Conservation (phyloP, 2,113 vertebrate genomes). For the Delphinus delphis region DNA sequence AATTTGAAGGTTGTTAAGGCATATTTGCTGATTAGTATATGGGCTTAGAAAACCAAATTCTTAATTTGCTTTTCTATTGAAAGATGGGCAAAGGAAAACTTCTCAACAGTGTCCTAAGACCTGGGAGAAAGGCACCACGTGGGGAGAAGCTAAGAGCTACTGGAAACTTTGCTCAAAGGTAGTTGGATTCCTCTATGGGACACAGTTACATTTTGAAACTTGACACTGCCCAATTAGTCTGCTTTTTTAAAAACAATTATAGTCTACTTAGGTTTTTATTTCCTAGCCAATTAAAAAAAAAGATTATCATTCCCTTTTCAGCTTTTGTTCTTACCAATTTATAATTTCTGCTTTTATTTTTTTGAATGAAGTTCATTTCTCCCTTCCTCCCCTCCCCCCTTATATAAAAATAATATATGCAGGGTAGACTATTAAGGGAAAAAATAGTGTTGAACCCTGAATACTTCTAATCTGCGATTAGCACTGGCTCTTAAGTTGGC, state of each 20-base stretch:
- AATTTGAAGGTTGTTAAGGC: not conserved
- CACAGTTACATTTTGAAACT: not conserved
- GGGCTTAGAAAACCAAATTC: not conserved
- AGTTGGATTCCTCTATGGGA: not conserved
- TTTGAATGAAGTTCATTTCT: not conserved
- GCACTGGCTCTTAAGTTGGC: not conserved
- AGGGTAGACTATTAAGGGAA: not conserved
- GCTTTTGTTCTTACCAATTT: not conserved
- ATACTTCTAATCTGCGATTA: not conserved
- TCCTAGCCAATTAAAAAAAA: not conserved
- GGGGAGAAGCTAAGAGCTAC: not conserved
- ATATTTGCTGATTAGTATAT: not conserved
- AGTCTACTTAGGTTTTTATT: not conserved
- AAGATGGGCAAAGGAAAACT: not conserved
- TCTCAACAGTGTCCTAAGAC: not conserved
- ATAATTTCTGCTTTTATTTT: not conserved
- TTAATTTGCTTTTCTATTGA: not conserved
- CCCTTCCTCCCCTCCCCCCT: accelerated
- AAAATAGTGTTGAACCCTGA: not conserved
- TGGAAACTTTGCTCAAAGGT: not conserved
- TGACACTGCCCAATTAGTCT: not conserved
- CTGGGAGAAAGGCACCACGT: not conserved
- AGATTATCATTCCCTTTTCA: not conserved
- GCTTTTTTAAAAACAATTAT: not conserved
- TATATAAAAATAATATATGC: not conserved